Conservation (phyloP, 2,888 invertebrate species). For the Hirtodrosophila trivittata region DNA sequence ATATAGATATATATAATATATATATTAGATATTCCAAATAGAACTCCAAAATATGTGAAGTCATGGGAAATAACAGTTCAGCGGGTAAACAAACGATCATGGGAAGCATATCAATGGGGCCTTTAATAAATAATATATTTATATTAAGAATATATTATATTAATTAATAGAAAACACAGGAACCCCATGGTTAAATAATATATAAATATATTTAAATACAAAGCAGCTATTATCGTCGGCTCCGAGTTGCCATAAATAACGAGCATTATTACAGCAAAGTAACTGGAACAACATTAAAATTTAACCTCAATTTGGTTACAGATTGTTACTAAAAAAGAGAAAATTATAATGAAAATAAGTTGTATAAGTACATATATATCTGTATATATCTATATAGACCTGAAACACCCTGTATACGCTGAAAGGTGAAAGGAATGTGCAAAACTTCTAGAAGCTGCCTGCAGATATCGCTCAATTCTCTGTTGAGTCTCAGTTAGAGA, state of each 20-base stretch:
- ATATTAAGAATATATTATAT: background rate
- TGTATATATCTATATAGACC: no score
- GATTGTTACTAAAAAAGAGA: no score
- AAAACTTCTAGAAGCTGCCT: no score
- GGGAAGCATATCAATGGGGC: constrained; percentile 7
- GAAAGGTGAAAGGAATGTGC: no score
- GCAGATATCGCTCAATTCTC: no score
- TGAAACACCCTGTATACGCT: no score
- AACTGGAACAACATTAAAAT: background rate
- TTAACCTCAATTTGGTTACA: no score
- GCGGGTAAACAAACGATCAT: background rate
- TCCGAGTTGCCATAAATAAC: background rate
- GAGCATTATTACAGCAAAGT: background rate
- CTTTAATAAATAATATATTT: background rate
- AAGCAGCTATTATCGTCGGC: background rate
- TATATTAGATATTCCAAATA: no score
- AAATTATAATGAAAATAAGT: no score
- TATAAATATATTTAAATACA: constrained; percentile 8
- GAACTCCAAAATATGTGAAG: constrained; percentile 11
- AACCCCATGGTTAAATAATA: constrained; percentile 10
- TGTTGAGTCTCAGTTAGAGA: no score
- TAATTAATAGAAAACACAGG: background rate
- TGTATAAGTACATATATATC: no score
- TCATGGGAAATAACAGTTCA: constrained; percentile 25
- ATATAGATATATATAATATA: no score